Base-by-base conservation (phyloP, 2,888 invertebrate species). In the Oxystoma pomonae region DNA sequence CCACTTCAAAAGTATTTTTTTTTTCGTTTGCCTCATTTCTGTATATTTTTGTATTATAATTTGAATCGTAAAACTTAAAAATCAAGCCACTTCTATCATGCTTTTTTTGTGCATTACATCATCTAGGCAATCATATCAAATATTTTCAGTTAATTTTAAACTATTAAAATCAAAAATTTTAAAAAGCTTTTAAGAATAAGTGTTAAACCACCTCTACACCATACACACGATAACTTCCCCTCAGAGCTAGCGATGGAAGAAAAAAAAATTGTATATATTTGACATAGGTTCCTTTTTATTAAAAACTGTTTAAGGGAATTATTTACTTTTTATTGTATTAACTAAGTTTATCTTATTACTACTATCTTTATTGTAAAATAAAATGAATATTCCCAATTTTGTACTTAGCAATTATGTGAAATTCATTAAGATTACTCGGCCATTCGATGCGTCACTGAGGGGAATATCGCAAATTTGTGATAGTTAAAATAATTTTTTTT, bases 381-480 rank as follows among this genome's bases (percentile, higher is more conserved):
- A 68, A 69, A 65, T 35, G 12, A 35, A 35, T 35, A 35, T 7
- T 74, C 73, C 74, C 70, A 71, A 68, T 72, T 75, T 75, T 75
- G 75, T 75, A 75, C 74, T 75, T 75, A 75, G 74, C 74, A 71
- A 74, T 73, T 74, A 69, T 74, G 73, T 74, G 72, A 35, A 3
- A 12, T 35, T 35, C 35, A 7, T 3, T 35, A 35, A 12, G 35
- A 12, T 35, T 35, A 35, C n/a, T n/a, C n/a, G n/a, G n/a, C n/a
- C n/a, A n/a, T n/a, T n/a, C n/a, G n/a, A n/a, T n/a, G n/a, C n/a
- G n/a, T n/a, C n/a, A n/a, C n/a, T n/a, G n/a, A n/a, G n/a, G n/a
- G n/a, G n/a, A n/a, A n/a, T n/a, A n/a, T n/a, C n/a, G n/a, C n/a
- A n/a, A n/a, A n/a, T n/a, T n/a, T n/a, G n/a, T n/a, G n/a, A n/a